Conservation (phyloP, 2,888 invertebrate genomes). For the Drosophila fungiperda region DNA sequence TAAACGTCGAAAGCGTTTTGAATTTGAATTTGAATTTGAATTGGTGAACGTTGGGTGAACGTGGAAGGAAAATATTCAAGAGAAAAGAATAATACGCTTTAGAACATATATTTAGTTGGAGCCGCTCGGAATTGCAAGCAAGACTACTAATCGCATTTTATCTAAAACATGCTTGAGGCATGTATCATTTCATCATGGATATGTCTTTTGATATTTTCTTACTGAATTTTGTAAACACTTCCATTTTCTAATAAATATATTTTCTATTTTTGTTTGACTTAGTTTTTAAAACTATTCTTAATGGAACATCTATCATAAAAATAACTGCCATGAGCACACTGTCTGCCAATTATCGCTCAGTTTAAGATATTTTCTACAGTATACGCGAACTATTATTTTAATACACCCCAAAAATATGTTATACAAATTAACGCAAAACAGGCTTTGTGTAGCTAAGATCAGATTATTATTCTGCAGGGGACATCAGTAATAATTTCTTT, state of each 20-base stretch:
- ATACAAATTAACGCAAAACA: too few species aligned
- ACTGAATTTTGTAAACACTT: slow-evolving; percentile 17
- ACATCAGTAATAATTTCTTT: not conserved
- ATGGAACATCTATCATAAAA: not conserved
- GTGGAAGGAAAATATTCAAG: slow-evolving; percentile 58
- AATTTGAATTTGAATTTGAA: slow-evolving; percentile 22
- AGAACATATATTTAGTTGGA: slow-evolving; percentile 39
- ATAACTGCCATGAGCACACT: not conserved
- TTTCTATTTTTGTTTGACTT: not conserved
- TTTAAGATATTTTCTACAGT: not conserved
- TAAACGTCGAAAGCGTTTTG: slow-evolving; percentile 47
- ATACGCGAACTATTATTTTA: not conserved
- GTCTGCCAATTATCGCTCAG: not conserved
- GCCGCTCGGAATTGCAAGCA: slow-evolving; percentile 17
- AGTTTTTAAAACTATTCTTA: not conserved
- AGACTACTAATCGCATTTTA: slow-evolving; percentile 20
- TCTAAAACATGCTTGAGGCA: not conserved
- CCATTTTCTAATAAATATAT: not conserved
- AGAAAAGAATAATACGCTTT: slow-evolving; percentile 66
- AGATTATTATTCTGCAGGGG: not conserved
- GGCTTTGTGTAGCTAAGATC: too few species aligned
- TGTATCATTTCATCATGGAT: slow-evolving; percentile 18
- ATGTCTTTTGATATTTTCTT: not conserved
- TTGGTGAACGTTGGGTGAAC: slow-evolving; percentile 37
- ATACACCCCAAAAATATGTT: not conserved